A percentile compares a stretch with the other conserved stretches of the same genome.
Evolutionary conservation across 1,140 invertebrate genomes (phyloP).

Genomic region (Drosophila dunni): DNA sequence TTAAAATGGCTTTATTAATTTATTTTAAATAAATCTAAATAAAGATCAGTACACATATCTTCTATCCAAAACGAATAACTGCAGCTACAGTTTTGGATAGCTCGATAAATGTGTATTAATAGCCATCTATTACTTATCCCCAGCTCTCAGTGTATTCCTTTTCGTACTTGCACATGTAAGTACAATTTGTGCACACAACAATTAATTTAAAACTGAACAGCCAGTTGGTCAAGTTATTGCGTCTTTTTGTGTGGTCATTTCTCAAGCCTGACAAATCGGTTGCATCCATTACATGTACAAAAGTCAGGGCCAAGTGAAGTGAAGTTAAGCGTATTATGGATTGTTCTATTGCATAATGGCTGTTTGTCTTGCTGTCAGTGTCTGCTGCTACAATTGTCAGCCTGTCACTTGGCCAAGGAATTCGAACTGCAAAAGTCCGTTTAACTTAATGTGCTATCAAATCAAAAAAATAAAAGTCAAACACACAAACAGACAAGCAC

Average conservation of each 20-base stretch:
- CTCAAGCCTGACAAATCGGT: conserved; percentile 74
- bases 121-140: too few relatives aligned
- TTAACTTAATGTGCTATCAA: conserved; percentile 37
- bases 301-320: too few relatives aligned
- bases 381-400: conserved; percentile 69
- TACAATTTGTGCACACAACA: conserved; percentile 55
- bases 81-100: too few relatives aligned
- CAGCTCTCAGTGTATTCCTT: conserved; percentile 8
- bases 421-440: conserved; percentile 32
- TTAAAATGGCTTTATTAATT: too few relatives aligned
- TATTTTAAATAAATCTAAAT: too few relatives aligned
- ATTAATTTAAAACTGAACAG: conserved; percentile 64
- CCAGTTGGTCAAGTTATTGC: conserved; percentile 60
- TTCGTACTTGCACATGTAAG: conserved; percentile 11
- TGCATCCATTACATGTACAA: conserved; percentile 1
- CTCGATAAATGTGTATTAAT: too few relatives aligned
- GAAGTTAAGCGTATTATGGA: conserved; percentile 15
- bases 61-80: too few relatives aligned
- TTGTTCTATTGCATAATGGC: conserved; percentile 46
- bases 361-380: conserved; percentile 49
- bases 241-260: conserved; percentile 60
- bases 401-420: conserved; percentile 62
- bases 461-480: conserved; percentile 15
- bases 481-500: neutral
- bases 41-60: too few relatives aligned